A percentile compares a stretch with the other conserved stretches of the same genome.
Conservation (phyloP, 1,140 invertebrate species). For the Diachasma alloeum region DNA sequence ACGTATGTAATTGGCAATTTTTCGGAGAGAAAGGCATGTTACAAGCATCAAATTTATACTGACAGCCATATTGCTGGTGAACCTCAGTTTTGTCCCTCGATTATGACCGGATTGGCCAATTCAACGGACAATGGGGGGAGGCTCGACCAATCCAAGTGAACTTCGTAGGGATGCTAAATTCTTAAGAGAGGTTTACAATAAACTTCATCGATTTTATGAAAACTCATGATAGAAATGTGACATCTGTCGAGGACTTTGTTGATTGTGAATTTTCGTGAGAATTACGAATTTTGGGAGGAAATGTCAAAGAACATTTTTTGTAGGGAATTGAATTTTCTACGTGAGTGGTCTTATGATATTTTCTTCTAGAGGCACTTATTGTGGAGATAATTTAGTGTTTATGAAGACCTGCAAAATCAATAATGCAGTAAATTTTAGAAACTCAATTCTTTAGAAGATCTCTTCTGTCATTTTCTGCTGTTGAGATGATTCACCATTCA, state of each 20-base stretch:
- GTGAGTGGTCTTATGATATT: too few relatives aligned
- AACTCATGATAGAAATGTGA: not conserved
- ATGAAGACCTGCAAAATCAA: too few relatives aligned
- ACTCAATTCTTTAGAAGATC: too few relatives aligned
- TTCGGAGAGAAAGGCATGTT: slow-evolving; percentile 81
- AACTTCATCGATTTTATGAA: not conserved
- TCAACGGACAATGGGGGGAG: not conserved
- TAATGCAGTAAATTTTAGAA: too few relatives aligned
- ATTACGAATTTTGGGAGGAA: too few relatives aligned
- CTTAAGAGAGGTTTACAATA: not conserved
- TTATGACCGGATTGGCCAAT: slow-evolving; percentile 70
- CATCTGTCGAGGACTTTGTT: not conserved
- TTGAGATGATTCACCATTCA: too few relatives aligned
- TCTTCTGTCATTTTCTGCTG: too few relatives aligned
- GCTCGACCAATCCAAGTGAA: slow-evolving; percentile 36
- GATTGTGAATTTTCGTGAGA: too few relatives aligned
- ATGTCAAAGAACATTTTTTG: too few relatives aligned
- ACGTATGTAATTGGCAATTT: slow-evolving; percentile 57
- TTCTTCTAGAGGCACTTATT: too few relatives aligned
- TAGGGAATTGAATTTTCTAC: too few relatives aligned
- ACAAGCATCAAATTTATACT: slow-evolving; percentile 86
- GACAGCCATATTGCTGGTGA: slow-evolving; percentile 84
- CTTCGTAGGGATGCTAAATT: slow-evolving; percentile 4
- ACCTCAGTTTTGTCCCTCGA: slow-evolving; percentile 77
- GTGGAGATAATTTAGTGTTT: too few relatives aligned